These are phyloP conservation scores for Sceliomorpha sp. DNA, from an alignment of 2,888 invertebrate genomes.

Conservation along the genomic window DNA sequence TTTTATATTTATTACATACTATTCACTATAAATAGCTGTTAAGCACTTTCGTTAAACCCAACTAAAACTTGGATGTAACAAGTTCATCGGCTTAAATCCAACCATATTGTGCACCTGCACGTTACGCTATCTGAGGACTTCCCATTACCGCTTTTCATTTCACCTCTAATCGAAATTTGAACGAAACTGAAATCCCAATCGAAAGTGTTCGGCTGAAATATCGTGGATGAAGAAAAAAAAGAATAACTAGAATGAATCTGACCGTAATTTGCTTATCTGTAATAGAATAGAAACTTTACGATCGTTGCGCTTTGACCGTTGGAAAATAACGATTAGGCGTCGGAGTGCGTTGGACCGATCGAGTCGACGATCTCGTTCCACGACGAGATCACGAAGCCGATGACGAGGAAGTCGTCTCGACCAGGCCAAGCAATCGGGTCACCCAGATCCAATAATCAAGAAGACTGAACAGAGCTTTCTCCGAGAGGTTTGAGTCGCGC, in stretches of 20 bases:
- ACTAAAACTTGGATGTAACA: no score
- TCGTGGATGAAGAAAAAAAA: constrained; percentile 3
- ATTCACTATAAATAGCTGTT: no score
- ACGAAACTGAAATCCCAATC: constrained; percentile 34
- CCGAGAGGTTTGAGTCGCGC: constrained; percentile 44
- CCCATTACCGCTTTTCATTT: no score
- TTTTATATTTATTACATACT: no score
- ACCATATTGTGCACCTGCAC: no score
- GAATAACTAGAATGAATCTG: no score
- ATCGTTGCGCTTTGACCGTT: constrained; percentile 6
- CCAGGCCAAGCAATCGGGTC: constrained; percentile 74
- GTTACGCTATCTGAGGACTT: no score
- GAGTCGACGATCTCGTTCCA: constrained; percentile 17
- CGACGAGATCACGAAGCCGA: constrained; percentile 22
- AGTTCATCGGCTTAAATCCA: no score
- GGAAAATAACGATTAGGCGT: constrained; percentile 34
- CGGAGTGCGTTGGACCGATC: constrained; percentile 10
- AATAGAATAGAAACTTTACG: constrained; percentile 14
- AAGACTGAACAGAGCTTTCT: constrained; percentile 70
- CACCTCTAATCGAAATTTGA: constrained; percentile 7
- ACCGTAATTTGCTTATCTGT: constrained; percentile 8
- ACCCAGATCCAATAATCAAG: constrained; percentile 77
- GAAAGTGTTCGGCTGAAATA: constrained; percentile 24
- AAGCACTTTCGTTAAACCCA: no score
- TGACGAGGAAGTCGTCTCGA: constrained; percentile 52